These are phyloP conservation scores for Reticulitermes lucifugus DNA, from an alignment of 2,888 invertebrate genomes.

Conservation along the genomic window DNA sequence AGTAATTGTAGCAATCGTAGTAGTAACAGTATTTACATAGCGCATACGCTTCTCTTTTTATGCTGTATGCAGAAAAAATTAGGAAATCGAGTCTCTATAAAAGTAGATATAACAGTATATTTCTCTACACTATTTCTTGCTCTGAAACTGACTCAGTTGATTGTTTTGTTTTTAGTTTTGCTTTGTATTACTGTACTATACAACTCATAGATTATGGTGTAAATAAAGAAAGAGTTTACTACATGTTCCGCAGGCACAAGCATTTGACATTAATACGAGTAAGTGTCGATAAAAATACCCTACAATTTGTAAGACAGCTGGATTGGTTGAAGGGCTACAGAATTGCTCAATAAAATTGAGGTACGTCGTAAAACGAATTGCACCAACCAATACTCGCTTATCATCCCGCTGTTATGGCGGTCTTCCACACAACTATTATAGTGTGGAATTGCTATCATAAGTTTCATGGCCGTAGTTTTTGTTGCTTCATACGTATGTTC, in stretches of 20 bases:
- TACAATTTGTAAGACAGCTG: not conserved
- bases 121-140: no score
- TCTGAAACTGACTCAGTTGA: not conserved
- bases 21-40: no score
- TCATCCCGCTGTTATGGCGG: not conserved
- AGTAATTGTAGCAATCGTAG: no score
- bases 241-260: not conserved
- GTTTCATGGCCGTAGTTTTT: not conserved
- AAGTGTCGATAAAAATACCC: not conserved
- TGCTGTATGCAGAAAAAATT: no score
- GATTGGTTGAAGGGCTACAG: not conserved
- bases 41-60: no score
- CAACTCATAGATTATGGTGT: no score
- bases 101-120: no score
- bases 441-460: not conserved
- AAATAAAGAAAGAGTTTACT: no score
- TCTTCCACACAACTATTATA: not conserved
- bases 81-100: no score
- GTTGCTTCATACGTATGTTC: not conserved
- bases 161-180: not conserved
- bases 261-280: not conserved
- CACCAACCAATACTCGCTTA: not conserved
- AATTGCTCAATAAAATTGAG: constrained; percentile 6
- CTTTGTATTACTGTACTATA: not conserved
- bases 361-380: constrained; percentile 10